Base-by-base conservation (phyloP, 2,888 invertebrate genomes). In the Pheosia tremula region DNA sequence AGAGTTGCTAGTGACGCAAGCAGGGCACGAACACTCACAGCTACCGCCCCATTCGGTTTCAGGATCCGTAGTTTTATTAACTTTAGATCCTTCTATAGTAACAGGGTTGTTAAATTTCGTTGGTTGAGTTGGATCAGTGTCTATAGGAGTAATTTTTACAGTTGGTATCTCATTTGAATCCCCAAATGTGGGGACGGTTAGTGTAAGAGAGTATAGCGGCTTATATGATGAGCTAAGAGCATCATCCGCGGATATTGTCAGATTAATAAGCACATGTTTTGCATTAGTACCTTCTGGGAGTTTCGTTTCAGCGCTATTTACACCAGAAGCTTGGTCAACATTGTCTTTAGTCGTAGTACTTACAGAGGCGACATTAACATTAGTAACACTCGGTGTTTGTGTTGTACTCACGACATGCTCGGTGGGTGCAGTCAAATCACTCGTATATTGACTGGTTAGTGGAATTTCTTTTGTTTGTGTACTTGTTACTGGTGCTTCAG, bases 121-220 rank as follows among this genome's bases (percentile, higher is more conserved):
- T 6, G 92, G 84, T 60, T 82, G 75, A 3, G 93, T 93, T 36
- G 93, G 90, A 67, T 88, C 87, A 60, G 79, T 72, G 60, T 91
- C 89, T 72, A 93, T 86, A 37, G 94, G 94, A 58, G 93, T 94
- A 66, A 95, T 94, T 88, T 94, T 94, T 67, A 95, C 90, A 63
- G 91, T 93, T 62, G 95, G 95, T 60, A 94, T 87, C 77, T 92
- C 90, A 78, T 90, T 91, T 39, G 85, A 78, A 77, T 94, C 91
- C 47, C 94, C 94, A 74, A 94, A 92, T 60, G 96, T 96, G 9
- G 97, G 97, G 61, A 98, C 96, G 67, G 96, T 96, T 64, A 97
- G 95, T 78, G 97, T 97, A 74, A 97, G 91, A 49, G 97, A 96
- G 90, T 97, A 97, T 68, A 97, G 94, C 57, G 96, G 95, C 80